Evolutionary conservation across 2,113 vertebrate genomes (phyloP).

Genomic region (Sylvietta virens): DNA sequence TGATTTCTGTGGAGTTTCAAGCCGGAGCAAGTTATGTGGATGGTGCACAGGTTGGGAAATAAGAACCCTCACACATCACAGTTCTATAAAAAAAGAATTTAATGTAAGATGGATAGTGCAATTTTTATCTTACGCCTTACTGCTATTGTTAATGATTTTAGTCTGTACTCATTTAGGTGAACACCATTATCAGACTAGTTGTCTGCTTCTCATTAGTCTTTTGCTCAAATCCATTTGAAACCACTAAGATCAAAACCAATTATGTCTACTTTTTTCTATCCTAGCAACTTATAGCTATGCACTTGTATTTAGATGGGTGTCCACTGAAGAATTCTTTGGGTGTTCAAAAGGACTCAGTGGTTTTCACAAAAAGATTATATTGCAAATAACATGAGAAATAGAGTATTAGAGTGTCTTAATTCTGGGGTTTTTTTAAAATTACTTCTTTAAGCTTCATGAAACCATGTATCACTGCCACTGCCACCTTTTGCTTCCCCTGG

Average conservation of each 20-base stretch:
- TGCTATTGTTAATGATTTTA: neutral
- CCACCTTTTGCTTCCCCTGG: neutral
- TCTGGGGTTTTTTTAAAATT: neutral
- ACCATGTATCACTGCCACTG: neutral
- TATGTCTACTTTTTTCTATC: neutral
- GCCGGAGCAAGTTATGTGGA: neutral
- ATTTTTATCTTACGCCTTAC: neutral
- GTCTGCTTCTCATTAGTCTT: neutral
- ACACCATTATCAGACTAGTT: constrained; percentile 11
- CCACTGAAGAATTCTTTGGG: neutral
- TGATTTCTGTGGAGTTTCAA: neutral
- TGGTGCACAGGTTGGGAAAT: neutral
- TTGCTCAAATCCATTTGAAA: constrained; percentile 8
- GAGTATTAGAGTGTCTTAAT: neutral
- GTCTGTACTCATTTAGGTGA: neutral
- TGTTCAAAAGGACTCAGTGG: neutral
- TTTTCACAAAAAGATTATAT: neutral
- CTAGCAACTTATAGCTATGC: neutral
- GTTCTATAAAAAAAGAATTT: neutral
- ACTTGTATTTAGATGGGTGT: neutral
- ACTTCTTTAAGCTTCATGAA: neutral
- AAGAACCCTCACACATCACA: accelerated
- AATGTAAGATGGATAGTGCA: neutral
- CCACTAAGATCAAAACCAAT: neutral
- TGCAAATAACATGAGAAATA: neutral